These are phyloP conservation scores for Solenopsis fugax DNA, from an alignment of 1,140 invertebrate species.

Conservation along the genomic window DNA sequence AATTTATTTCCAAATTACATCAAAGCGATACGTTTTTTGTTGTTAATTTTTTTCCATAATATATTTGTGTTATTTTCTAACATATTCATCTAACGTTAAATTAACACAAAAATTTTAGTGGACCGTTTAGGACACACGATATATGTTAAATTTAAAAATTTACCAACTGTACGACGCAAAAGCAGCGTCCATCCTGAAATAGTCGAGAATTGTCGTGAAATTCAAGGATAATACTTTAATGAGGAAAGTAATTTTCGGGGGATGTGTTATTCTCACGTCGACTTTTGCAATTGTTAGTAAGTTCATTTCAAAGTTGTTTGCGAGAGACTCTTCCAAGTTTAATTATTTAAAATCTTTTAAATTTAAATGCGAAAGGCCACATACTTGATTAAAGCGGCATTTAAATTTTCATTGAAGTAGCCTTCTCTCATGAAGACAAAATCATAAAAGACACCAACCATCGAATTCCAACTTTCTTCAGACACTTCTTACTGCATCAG, in stretches of 20 bases:
- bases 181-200: no score
- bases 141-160: no score
- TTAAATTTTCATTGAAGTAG: slow-evolving; percentile 27
- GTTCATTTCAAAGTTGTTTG: neutral
- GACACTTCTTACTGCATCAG: slow-evolving; percentile 1
- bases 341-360: neutral
- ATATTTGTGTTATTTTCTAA: no score
- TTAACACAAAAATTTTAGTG: no score
- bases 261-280: neutral
- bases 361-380: neutral
- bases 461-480: slow-evolving; percentile 26
- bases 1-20: no score
- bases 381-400: neutral
- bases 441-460: slow-evolving; percentile 22
- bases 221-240: neutral
- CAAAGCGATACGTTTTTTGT: no score
- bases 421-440: neutral
- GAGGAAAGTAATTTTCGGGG: neutral
- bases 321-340: neutral
- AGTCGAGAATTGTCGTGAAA: neutral
- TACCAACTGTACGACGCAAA: no score
- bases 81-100: no score
- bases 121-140: no score
- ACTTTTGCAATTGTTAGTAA: neutral
- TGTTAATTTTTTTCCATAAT: no score